These are phyloP conservation scores for Alfaro cultratus DNA, from an alignment of 2,797 vertebrate genomes.

Conservation along the genomic window DNA sequence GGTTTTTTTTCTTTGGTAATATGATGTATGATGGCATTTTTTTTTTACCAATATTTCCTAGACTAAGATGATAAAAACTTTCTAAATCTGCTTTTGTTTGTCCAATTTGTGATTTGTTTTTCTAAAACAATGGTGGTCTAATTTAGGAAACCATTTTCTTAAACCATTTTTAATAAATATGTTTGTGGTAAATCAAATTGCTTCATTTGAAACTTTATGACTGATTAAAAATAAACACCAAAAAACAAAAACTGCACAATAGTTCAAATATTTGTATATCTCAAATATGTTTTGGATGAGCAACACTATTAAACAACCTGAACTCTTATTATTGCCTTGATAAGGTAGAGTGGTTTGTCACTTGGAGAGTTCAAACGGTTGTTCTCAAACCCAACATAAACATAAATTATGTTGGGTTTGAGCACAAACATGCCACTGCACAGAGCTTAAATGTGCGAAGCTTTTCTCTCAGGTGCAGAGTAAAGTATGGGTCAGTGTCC, in stretches of 20 bases:
- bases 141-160: slow-evolving; percentile 6
- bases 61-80: background rate
- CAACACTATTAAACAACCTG: slow-evolving; percentile 29
- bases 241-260: background rate
- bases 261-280: background rate
- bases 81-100: background rate
- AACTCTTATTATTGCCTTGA: slow-evolving; percentile 51
- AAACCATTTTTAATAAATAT: background rate
- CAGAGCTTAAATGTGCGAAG: slow-evolving; percentile 57
- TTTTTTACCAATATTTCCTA: background rate
- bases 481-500: slow-evolving; percentile 20
- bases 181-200: background rate
- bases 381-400: slow-evolving; percentile 42
- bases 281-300: background rate
- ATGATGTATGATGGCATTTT: background rate
- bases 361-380: slow-evolving; percentile 29
- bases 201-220: background rate
- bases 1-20: too few species aligned
- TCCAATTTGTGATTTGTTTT: background rate
- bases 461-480: slow-evolving; percentile 40
- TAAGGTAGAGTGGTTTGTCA: slow-evolving; percentile 55
- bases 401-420: slow-evolving; percentile 40
- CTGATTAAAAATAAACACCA: background rate
- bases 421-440: slow-evolving; percentile 59
- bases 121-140: background rate